phyloP scores from a whole-genome alignment of 2,113 vertebrate genomes.

The Vulpes vulpes region DNA sequence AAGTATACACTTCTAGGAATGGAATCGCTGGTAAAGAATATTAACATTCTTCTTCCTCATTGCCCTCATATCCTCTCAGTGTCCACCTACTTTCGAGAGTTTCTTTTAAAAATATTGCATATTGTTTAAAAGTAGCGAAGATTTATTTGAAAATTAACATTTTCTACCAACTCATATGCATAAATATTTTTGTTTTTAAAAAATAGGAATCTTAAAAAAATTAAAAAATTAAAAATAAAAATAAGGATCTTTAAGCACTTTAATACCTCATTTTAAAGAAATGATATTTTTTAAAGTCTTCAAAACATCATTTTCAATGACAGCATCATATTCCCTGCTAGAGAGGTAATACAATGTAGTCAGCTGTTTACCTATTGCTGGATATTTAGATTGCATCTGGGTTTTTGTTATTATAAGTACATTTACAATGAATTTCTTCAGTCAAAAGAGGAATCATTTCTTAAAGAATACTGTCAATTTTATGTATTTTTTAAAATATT shows the following conservation, averaged over 20 bases:
- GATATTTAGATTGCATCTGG: neutral
- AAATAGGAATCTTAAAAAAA: neutral
- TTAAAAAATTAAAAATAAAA: neutral
- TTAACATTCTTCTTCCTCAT: neutral
- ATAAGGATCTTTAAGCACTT: neutral
- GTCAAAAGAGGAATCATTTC: neutral
- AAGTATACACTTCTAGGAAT: neutral
- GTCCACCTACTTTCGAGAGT: neutral
- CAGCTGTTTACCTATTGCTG: neutral
- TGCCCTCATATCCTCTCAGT: neutral
- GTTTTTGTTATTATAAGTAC: neutral
- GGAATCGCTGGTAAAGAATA: neutral
- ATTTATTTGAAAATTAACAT: neutral
- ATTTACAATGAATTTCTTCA: neutral
- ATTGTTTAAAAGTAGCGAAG: neutral
- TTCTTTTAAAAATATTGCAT: neutral
- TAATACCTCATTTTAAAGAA: neutral
- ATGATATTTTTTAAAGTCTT: neutral
- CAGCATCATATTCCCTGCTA: neutral
- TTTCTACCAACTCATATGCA: neutral
- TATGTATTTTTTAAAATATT: neutral
- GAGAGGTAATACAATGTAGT: neutral
- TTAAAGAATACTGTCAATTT: neutral
- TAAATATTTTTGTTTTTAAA: neutral
- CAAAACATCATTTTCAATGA: neutral